Evolutionary conservation across 2,888 invertebrate species (phyloP).

Genomic region (Pollenia labialis): DNA sequence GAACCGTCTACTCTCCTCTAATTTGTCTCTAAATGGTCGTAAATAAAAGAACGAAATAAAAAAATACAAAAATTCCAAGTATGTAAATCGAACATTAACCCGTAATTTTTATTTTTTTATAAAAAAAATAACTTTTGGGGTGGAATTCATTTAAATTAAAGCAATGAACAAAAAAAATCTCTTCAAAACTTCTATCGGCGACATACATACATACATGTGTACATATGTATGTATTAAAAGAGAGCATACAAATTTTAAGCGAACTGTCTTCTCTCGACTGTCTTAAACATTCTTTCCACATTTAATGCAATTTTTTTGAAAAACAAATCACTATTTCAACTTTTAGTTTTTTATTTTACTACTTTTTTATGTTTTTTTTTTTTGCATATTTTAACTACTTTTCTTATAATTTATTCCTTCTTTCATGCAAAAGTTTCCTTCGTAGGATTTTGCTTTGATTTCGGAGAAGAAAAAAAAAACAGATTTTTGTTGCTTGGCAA

Average conservation of each 20-base stretch:
- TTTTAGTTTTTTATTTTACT: conserved; percentile 1
- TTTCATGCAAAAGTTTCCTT: conserved; percentile 52
- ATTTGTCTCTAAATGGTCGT: conserved; percentile 32
- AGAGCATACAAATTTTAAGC: not conserved
- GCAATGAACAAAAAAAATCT: conserved; percentile 52
- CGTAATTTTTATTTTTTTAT: conserved; percentile 41
- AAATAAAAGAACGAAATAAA: conserved; percentile 20
- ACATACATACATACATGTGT: not conserved
- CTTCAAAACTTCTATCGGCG: conserved; percentile 12
- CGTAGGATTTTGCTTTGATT: conserved; percentile 44
- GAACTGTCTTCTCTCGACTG: conserved; percentile 12
- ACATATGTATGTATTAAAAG: not conserved
- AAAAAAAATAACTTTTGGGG: conserved; percentile 54
- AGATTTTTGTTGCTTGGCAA: conserved; percentile 67
- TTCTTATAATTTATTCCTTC: conserved; percentile 38
- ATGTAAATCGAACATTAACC: conserved; percentile 72
- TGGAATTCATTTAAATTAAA: conserved; percentile 63
- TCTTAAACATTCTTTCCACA: conserved; percentile 42
- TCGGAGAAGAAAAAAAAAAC: conserved; percentile 20
- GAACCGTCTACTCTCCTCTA: conserved; percentile 17
- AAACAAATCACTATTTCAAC: conserved; percentile 56
- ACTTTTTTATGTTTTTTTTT: not conserved
- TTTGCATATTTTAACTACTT: conserved; percentile 42
- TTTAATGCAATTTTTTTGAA: conserved; percentile 38
- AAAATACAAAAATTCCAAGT: conserved; percentile 52